Evolutionary conservation across 2,888 invertebrate species (phyloP).

Genomic region (Heliconius charithonia): DNA sequence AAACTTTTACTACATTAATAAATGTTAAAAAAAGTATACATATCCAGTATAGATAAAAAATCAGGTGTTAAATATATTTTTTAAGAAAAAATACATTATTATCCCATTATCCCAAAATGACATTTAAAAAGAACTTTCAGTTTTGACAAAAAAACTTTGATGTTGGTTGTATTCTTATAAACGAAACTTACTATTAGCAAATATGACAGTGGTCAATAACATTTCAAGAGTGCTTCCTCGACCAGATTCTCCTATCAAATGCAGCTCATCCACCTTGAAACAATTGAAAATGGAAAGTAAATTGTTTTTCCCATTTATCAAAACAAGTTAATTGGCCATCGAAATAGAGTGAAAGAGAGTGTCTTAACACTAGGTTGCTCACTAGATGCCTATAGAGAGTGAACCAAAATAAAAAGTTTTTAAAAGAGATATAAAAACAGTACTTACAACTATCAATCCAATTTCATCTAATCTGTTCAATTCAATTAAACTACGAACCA

Average conservation of each 20-base stretch:
- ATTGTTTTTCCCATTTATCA: too few relatives aligned
- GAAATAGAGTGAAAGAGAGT: too few relatives aligned
- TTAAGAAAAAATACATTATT: too few relatives aligned
- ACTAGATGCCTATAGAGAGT: too few relatives aligned
- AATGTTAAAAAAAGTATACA: not conserved
- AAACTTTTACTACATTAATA: not conserved
- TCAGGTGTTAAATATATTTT: not conserved
- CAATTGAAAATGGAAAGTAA: not conserved
- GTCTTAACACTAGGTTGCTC: too few relatives aligned
- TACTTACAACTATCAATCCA: slow-evolving; percentile 87
- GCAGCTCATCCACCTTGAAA: slow-evolving; percentile 91
- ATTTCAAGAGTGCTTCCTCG: slow-evolving; percentile 94
- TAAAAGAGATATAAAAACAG: not conserved
- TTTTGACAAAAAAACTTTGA: not conserved
- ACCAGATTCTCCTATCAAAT: slow-evolving; percentile 94
- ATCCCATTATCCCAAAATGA: too few relatives aligned
- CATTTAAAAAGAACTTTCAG: not conserved
- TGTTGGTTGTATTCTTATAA: not conserved
- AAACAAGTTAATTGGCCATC: too few relatives aligned
- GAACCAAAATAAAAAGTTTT: too few relatives aligned
- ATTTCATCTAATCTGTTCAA: slow-evolving; percentile 88
- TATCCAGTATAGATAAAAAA: not conserved
- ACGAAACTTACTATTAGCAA: slow-evolving; percentile 84
- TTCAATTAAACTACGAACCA: slow-evolving; percentile 94
- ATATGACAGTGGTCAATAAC: slow-evolving; percentile 90